Conservation (phyloP, 2,113 vertebrate genomes). For the Amphiprion ocellaris region DNA sequence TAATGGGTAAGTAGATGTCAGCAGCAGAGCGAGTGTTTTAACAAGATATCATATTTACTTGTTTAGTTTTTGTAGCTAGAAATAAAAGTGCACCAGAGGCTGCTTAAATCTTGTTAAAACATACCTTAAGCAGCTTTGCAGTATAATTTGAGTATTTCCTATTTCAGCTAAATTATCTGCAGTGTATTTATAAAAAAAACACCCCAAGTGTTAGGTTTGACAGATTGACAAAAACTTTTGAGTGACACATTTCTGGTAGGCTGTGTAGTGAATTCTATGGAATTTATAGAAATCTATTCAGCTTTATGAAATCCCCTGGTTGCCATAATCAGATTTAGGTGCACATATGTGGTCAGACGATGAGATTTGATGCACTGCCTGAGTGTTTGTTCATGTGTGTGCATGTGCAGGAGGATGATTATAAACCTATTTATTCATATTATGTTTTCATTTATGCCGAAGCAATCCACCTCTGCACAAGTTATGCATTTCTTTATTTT, state of each 20-base stretch:
- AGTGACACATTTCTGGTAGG: neutral
- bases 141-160: too few relatives aligned
- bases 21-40: neutral
- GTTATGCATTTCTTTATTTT: neutral
- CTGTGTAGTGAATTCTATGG: neutral
- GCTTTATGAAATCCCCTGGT: neutral
- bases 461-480: neutral
- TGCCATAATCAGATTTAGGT: neutral
- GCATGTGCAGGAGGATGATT: neutral
- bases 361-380: too few relatives aligned
- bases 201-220: too few relatives aligned
- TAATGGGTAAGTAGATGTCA: constrained; percentile 14
- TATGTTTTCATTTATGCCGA: neutral
- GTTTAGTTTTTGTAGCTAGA: neutral
- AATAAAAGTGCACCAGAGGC: neutral
- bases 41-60: constrained; percentile 8
- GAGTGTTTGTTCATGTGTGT: neutral
- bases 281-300: neutral
- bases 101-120: too few relatives aligned
- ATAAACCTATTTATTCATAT: too few relatives aligned
- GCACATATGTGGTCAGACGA: neutral
- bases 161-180: too few relatives aligned
- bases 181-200: too few relatives aligned
- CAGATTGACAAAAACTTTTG: neutral
- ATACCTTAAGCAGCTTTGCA: too few relatives aligned